Evolutionary conservation across 2,888 invertebrate species (phyloP), one percentile per base, ranked within the genome.

Genomic region (Epistrophe eligans): DNA sequence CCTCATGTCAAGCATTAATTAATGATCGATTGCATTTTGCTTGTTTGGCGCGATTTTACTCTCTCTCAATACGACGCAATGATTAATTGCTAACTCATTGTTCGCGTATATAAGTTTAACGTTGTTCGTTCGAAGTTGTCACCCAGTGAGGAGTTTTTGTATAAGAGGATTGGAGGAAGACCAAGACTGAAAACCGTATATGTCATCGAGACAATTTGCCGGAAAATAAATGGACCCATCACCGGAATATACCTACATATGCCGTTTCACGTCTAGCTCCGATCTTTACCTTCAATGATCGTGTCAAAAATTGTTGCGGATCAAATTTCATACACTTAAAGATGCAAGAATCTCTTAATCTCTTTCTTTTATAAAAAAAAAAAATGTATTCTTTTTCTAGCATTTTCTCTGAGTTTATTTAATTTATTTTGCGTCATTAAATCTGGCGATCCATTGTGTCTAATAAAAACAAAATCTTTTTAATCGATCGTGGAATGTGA

Each of bases 361-460:
- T 43, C 60, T 57, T 45, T 38, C 13, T 38, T 62, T 43, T 32
- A 24, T 24, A 2, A 35, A 70, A 10, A 28, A n/a, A 28, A 64
- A 77, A 72, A 52, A 45, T 24, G n/a, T 38, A 32, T 9, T 13
- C 40, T 1, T 50, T 32, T 38, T 32, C 8, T 10, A 48, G 48
- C 40, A 4, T 43, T 11, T 24, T n/a, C 24, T 19, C 1, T 0
- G 72, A 10, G 24, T 64, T 79, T 35, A 38, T 62, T 79, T 84
- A 28, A 84, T 84, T 84, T 84, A 84, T 76, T 79, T 79, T 57
- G 74, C 79, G 64, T 24, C 84, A 79, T 84, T 79, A 84, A 84
- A 77, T 73, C 77, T 15, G 60, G 67, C 66, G 60, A 77, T 73
- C 72, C 17, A 48, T 66, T 48, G 64, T 66, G 72, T 79, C 73